Conservation (phyloP, 2,888 invertebrate genomes). For the Rapana venosa region DNA sequence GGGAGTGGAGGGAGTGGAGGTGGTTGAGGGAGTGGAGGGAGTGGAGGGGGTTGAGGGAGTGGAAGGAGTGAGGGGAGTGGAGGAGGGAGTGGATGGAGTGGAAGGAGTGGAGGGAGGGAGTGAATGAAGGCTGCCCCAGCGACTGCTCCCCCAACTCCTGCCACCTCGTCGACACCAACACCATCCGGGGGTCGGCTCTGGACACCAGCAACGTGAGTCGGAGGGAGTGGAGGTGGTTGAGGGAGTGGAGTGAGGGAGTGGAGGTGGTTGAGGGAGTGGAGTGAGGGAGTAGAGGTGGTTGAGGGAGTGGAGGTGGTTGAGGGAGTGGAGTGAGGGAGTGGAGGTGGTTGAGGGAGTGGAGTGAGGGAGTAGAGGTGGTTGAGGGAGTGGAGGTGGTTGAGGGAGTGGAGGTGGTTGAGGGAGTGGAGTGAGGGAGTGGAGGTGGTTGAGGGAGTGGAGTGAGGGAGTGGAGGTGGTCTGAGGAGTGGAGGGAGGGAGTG, state of each 20-base stretch:
- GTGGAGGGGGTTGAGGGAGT: no score
- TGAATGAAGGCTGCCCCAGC: neutral
- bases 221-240: neutral
- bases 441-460: neutral
- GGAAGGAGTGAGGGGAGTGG: no score
- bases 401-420: neutral
- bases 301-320: neutral
- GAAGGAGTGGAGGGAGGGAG: no score
- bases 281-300: neutral
- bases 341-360: neutral
- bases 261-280: no score
- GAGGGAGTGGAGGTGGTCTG: neutral
- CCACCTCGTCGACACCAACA: neutral
- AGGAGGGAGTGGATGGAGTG: no score
- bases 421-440: neutral
- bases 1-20: no score
- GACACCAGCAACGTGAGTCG: constrained; percentile 9
- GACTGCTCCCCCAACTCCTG: constrained; percentile 17
- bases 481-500: no score
- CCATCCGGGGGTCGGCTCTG: constrained; percentile 2
- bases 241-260: no score
- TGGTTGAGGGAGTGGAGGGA: no score
- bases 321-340: neutral
- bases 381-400: neutral
- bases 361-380: neutral